A percentile compares a stretch with the other conserved stretches of the same genome.
Conservation (phyloP, 2,797 vertebrate genomes). For the Valencia hispanica region DNA sequence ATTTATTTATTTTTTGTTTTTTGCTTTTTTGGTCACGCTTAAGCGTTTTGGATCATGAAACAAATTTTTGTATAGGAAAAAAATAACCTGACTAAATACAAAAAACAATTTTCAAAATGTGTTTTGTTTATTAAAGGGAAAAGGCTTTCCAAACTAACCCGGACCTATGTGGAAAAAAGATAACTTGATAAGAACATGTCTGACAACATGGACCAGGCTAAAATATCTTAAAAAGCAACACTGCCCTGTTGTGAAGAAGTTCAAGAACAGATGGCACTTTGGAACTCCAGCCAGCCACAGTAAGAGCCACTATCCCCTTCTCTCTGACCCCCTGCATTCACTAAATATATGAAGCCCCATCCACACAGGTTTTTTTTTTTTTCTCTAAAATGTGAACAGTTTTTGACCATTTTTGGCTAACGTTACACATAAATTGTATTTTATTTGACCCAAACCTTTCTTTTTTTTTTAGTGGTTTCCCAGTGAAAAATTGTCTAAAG, state of each 20-base stretch:
- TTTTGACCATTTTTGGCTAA: too few species aligned
- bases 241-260: too few species aligned
- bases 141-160: not conserved
- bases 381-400: too few species aligned
- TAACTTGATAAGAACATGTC: not conserved
- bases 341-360: too few species aligned
- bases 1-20: not conserved
- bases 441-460: too few species aligned
- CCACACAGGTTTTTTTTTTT: too few species aligned
- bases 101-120: too few species aligned
- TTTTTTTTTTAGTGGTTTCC: too few species aligned
- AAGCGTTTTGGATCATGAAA: not conserved
- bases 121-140: too few species aligned
- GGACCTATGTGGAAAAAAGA: not conserved
- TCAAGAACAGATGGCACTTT: not conserved
- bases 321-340: too few species aligned
- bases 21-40: not conserved
- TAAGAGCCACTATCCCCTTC: not conserved
- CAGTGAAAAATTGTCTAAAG: too few species aligned
- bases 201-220: not conserved
- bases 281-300: not conserved
- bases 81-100: not conserved
- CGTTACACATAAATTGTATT: too few species aligned
- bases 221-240: not conserved
- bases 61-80: not conserved